Conservation (phyloP, 2,797 vertebrate species). For the Ficedula albicollis region DNA sequence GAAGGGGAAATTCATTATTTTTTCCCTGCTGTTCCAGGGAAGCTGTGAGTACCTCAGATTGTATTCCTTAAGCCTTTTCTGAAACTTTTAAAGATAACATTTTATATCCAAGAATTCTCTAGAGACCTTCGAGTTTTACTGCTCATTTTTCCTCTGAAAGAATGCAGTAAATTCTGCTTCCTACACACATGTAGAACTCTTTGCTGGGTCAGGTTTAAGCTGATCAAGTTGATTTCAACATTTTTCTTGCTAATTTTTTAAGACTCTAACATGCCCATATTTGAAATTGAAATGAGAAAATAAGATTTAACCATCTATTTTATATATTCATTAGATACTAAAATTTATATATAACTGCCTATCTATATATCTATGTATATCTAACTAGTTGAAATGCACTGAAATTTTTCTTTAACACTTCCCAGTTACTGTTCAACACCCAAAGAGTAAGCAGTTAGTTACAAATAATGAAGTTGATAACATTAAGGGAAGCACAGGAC, state of each 20-base stretch:
- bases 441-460: neutral
- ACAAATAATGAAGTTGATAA: neutral
- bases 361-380: too few species aligned
- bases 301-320: neutral
- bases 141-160: neutral
- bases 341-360: neutral
- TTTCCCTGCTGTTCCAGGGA: neutral
- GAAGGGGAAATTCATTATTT: neutral
- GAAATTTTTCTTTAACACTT: neutral
- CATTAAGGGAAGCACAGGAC: neutral
- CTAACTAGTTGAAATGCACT: neutral
- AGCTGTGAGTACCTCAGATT: neutral
- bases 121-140: neutral
- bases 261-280: neutral
- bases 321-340: neutral
- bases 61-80: neutral
- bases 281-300: neutral
- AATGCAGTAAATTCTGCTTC: neutral
- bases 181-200: neutral
- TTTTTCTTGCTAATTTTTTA: neutral
- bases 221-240: neutral
- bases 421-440: neutral
- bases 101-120: neutral
- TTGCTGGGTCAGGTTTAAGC: neutral
- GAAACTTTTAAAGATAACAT: neutral